Conservation (phyloP, 2,888 invertebrate species). For the Mesochorus sp. region DNA sequence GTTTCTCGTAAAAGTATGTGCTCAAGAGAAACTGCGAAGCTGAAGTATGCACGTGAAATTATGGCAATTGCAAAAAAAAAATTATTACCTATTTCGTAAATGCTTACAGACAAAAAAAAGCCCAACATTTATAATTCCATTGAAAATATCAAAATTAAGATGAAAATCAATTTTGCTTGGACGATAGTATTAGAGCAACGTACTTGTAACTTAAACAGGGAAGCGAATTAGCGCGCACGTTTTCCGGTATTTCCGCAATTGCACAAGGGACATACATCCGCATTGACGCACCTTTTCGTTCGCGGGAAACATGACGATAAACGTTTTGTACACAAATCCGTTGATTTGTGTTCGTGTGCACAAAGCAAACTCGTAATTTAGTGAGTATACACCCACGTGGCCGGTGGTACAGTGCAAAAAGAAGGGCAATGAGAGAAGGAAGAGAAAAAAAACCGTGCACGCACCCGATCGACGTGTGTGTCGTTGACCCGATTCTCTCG, state of each 20-base stretch:
- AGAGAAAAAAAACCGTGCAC: conserved; percentile 15
- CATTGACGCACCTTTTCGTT: conserved; percentile 49
- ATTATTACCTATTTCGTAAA: too few relatives aligned
- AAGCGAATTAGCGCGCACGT: conserved; percentile 2
- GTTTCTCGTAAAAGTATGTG: too few relatives aligned
- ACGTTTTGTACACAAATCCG: conserved; percentile 8
- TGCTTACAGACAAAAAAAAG: too few relatives aligned
- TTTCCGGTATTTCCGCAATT: conserved; percentile 50
- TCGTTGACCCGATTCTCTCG: conserved; percentile 53
- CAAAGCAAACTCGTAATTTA: conserved; percentile 2
- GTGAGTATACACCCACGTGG: conserved; percentile 28
- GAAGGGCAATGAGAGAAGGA: not conserved
- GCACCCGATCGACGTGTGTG: conserved; percentile 37
- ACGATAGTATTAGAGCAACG: not conserved
- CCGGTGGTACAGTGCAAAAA: conserved; percentile 7
- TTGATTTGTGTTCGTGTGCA: not conserved
- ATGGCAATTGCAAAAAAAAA: too few relatives aligned
- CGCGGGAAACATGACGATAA: conserved; percentile 33
- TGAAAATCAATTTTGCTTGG: not conserved
- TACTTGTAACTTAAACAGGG: not conserved
- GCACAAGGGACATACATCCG: conserved; percentile 57
- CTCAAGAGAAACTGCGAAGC: too few relatives aligned
- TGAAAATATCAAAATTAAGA: not conserved
- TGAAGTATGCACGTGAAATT: too few relatives aligned
- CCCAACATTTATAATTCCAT: too few relatives aligned